These are phyloP conservation scores for Sebastes matsubarae DNA, from an alignment of 2,797 vertebrate genomes.

Conservation along the genomic window DNA sequence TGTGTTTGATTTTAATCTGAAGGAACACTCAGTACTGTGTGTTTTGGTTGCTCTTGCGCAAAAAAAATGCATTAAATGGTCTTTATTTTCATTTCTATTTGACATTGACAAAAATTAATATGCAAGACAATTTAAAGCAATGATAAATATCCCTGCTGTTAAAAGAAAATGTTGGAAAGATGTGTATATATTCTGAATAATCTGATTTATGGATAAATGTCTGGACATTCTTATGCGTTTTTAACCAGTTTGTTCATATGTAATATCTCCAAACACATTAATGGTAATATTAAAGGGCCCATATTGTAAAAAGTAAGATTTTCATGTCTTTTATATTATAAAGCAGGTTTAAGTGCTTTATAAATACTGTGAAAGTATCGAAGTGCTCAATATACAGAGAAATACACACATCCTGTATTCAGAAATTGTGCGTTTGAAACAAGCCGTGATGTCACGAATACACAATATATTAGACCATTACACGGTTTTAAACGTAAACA, in stretches of 20 bases:
- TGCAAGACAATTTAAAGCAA: neutral
- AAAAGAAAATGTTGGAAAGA: neutral
- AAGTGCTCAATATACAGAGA: no score
- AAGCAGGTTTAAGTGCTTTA: no score
- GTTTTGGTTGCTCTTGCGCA: neutral
- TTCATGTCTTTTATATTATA: no score
- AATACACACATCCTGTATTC: no score
- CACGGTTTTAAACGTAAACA: no score
- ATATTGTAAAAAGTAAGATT: no score
- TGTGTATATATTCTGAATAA: neutral
- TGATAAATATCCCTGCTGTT: neutral
- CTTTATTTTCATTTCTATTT: neutral
- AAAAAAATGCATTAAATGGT: neutral
- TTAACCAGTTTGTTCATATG: neutral
- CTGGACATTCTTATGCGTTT: neutral
- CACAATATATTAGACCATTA: no score
- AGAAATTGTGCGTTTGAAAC: no score
- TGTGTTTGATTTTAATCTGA: neutral
- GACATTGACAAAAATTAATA: neutral
- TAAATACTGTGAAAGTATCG: no score
- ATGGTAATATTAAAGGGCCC: neutral
- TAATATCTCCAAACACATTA: neutral
- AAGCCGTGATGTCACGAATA: no score
- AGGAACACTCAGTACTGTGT: neutral
- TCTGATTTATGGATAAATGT: neutral